Base-by-base conservation (phyloP, 2,797 vertebrate genomes). In the Syndactyla subalaris region DNA sequence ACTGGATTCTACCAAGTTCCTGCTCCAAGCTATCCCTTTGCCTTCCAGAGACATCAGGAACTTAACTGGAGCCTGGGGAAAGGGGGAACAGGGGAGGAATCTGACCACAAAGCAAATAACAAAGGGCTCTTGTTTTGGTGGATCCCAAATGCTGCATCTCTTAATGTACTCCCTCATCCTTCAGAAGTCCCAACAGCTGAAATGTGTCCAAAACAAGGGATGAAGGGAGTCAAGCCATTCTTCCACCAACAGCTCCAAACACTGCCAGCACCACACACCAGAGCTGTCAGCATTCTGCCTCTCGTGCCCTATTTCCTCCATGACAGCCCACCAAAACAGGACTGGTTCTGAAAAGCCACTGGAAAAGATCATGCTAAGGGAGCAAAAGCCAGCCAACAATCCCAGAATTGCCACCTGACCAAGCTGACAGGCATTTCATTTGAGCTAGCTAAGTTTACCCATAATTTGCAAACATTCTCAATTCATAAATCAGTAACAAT, bases 401-500 rank as follows among this genome's bases (percentile, higher is more conserved):
- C 41, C 62, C 83, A 87, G 73, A 76, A 88, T 17, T 72, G 75
- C 43, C 68, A 87, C 36, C 65, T 91, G 87, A 81, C 36, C 70
- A 86, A 94, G 43, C 29, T 54, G 63, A 73, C 6, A 10, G 6
- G 22, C 41, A 74, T 61, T 85, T 87, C 68, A 83, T 59, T 83
- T 43, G 26, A 91, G 59, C 88, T 79, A 74, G 71, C 62, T 73
- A 81, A 78, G 75, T 82, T 90, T 81, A 45, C 49, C 63, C 63
- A 14, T 80, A 85, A 94, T 89, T 95, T 93, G 80, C 74, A 94
- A 95, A 95, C 68, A 94, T 62, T 89, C 77, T 94, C 74, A 89
- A 87, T 87, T 94, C 86, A 89, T 88, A 95, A 94, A 96, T 92
- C 88, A 94, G 87, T 83, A 91, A 91, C 4, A 8, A 88, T 92